phyloP scores from a whole-genome alignment of 2,113 vertebrate species.

The Chaetura pelagica region DNA sequence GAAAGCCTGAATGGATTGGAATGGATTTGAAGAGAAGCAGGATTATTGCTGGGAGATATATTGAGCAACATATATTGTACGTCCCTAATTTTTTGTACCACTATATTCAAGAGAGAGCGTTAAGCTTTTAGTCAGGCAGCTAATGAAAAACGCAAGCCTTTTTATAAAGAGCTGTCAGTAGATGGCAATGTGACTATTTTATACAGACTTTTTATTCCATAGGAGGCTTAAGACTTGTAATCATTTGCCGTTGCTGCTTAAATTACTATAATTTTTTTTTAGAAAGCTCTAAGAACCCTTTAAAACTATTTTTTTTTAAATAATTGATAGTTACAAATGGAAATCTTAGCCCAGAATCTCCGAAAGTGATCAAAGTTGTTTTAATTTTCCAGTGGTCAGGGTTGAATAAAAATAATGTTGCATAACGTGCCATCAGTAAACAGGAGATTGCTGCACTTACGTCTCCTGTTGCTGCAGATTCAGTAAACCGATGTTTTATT shows the following conservation, averaged over 20 bases:
- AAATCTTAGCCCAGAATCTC: constrained; percentile 75
- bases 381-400: constrained; percentile 72
- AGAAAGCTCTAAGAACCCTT: constrained; percentile 67
- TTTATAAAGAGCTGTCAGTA: constrained; percentile 77
- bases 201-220: constrained; percentile 48
- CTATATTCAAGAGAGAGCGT: not conserved
- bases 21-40: constrained; percentile 13
- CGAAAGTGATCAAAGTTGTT: constrained; percentile 77
- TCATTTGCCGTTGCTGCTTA: constrained; percentile 70
- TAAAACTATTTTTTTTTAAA: constrained; percentile 79
- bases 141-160: constrained; percentile 45
- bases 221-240: constrained; percentile 48
- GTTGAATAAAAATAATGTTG: constrained; percentile 67
- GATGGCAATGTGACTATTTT: constrained; percentile 84
- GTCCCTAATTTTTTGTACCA: not conserved
- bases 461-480: constrained; percentile 14
- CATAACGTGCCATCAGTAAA: constrained; percentile 56
- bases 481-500: constrained; percentile 35
- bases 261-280: constrained; percentile 70
- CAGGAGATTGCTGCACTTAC: constrained; percentile 17
- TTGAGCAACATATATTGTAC: not conserved
- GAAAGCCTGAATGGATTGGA: constrained; percentile 52
- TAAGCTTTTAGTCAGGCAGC: constrained; percentile 28
- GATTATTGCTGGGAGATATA: constrained; percentile 58
- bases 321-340: constrained; percentile 83